A percentile compares a stretch with the other conserved stretches of the same genome.
These are phyloP conservation scores for Jaculus jaculus DNA, from an alignment of 2,113 vertebrate species.

Conservation along the genomic window DNA sequence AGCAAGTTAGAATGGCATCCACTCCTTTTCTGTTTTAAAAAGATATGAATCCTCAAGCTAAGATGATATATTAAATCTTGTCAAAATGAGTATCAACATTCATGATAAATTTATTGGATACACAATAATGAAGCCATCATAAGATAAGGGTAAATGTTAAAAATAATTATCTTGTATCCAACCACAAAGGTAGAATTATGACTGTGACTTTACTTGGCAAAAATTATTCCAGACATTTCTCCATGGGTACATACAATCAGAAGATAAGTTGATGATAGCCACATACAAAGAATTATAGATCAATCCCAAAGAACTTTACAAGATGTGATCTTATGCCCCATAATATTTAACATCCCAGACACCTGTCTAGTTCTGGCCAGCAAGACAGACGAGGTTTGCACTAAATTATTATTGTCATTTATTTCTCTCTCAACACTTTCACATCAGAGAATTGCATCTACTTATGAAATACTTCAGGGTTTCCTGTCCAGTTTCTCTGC, in stretches of 20 bases:
- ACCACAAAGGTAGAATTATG: background rate
- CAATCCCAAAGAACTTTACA: background rate
- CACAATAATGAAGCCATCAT: constrained; percentile 7
- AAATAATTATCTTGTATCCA: background rate
- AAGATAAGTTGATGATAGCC: background rate
- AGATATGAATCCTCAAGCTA: background rate
- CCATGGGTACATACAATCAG: background rate
- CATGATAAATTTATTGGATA: background rate
- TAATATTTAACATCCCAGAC: background rate
- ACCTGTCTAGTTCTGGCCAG: too few species aligned
- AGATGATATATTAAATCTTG: background rate
- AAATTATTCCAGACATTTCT: background rate
- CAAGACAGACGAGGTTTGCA: background rate
- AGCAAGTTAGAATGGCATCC: background rate
- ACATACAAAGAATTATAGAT: background rate
- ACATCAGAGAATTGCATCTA: background rate
- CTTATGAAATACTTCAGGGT: background rate
- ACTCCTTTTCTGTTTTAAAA: background rate
- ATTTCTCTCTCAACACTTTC: background rate
- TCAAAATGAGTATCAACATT: background rate
- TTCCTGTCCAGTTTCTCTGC: background rate
- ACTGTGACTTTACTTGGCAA: background rate
- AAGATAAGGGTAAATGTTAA: background rate
- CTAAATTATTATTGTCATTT: background rate
- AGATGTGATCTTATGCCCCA: background rate